Conservation (phyloP, 2,888 invertebrate genomes). For the Liopterus haemorrhoidalis region DNA sequence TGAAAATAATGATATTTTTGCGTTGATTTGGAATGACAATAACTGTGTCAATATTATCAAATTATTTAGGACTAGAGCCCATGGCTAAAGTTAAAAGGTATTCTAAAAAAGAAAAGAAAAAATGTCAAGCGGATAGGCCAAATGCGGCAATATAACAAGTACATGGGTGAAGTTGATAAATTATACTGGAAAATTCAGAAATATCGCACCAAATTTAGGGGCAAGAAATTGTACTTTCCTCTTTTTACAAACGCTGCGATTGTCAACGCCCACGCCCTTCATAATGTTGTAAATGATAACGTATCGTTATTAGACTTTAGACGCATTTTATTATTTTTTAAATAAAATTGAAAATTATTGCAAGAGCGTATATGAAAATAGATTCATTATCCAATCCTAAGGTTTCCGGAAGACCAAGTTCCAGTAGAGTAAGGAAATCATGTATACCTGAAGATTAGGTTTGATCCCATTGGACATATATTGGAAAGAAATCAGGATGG, state of each 20-base stretch:
- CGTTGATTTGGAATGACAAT: conserved; percentile 13
- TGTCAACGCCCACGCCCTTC: conserved; percentile 12
- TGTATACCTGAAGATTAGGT: conserved; percentile 8
- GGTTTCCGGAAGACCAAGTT: conserved; percentile 6
- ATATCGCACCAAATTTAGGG: conserved; percentile 14
- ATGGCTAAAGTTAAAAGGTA: conserved; percentile 7
- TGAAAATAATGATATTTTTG: conserved; percentile 11
- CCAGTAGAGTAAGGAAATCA: background rate
- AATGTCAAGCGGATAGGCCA: conserved; percentile 4
- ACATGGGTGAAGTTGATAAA: conserved; percentile 15
- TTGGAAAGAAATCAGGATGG: too few species aligned
- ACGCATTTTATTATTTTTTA: too few species aligned
- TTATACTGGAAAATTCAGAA: conserved; percentile 15
- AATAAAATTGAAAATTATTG: too few species aligned
- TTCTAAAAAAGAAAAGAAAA: conserved; percentile 11
- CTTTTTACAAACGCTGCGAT: conserved; percentile 1
- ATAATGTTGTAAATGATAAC: conserved; percentile 3
- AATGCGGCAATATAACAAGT: conserved; percentile 14
- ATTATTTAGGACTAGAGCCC: conserved; percentile 7
- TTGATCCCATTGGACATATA: conserved; percentile 9
- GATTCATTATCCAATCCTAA: conserved; percentile 10
- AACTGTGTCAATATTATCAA: conserved; percentile 14
- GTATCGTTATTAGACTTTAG: conserved; percentile 14
- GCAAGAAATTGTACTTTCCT: conserved; percentile 11
- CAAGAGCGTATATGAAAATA: conserved; percentile 12